phyloP scores from a whole-genome alignment of 2,113 vertebrate genomes.

The Charadrius vociferus region DNA sequence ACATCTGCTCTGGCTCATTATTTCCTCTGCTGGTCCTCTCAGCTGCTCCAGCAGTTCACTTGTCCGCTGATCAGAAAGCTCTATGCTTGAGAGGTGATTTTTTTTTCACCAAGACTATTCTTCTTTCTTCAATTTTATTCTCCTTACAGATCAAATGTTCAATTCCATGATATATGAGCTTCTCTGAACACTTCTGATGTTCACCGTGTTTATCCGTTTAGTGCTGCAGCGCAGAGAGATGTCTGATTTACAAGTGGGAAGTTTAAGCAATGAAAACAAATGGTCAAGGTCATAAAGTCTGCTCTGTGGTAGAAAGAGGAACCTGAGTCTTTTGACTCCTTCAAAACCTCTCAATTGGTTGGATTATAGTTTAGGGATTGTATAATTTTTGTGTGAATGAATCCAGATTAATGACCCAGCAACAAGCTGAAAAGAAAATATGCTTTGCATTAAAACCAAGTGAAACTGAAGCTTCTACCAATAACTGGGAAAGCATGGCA shows the following conservation, averaged over 20 bases:
- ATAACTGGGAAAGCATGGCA: accelerated
- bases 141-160: neutral
- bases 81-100: neutral
- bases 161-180: neutral
- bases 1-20: neutral
- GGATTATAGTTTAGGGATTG: neutral
- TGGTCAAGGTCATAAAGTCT: neutral
- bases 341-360: neutral
- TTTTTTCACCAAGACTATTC: neutral
- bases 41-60: neutral
- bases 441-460: neutral
- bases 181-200: neutral
- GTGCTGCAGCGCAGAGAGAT: neutral
- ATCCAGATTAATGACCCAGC: neutral
- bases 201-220: neutral
- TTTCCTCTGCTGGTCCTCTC: neutral
- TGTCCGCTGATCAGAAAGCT: neutral
- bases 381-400: neutral
- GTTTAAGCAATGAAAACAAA: neutral
- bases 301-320: neutral
- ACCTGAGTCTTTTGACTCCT: neutral
- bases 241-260: neutral
- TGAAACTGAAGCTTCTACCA: neutral
- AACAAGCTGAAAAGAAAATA: neutral
- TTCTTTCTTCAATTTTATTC: neutral